Evolutionary conservation across 2,113 vertebrate genomes (phyloP), one percentile per base, ranked within the genome.

Genomic region (Hemiscyllium ocellatum): DNA sequence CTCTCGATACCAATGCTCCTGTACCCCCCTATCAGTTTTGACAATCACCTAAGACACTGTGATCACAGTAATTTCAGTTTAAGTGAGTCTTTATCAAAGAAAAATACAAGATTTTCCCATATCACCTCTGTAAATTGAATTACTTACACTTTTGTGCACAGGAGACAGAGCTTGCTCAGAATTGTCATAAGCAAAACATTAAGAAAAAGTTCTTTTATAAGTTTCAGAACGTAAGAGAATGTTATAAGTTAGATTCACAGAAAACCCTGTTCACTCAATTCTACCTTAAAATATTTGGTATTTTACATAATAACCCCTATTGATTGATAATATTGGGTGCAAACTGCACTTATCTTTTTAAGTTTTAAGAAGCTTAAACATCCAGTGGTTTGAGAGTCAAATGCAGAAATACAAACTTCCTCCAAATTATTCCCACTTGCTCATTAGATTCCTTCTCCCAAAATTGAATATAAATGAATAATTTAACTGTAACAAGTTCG

Each of bases 141-240:
- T 47, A 8, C n/a, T 95, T 95, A 47, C 24, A 29, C 13, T 47
- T 47, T 68, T 95, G 68, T 66, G 17, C 37, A 68, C 29, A 22
- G 19, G 33, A 20, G 20, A 22, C 6, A 20, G 50, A 66, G 56
- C 17, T 66, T 0, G 7, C 33, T 66, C 89, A 91, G n/a, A 91
- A 91, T 17, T n/a, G n/a, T 90, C 89, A 91, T 4, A n/a, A 91
- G 4, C 13, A 66, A 56, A 56, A 37, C 61, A 96, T 80, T 95
- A 3, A 91, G 95, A 96, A 96, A n/a, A 3, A 95, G 89, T n/a
- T 95, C 95, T 47, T 66, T 72, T 66, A 78, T 97, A 96, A 96
- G 0, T 19, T 65, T 95, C 4, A 7, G 19, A 10, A 91, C 68
- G 15, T 96, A 85, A 94, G 56, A 37, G 12, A 4, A 19, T 42